A percentile compares a stretch with the other conserved stretches of the same genome.
Evolutionary conservation across 2,113 vertebrate genomes (phyloP).

Genomic region (Sterrhoptilus dennistouni): DNA sequence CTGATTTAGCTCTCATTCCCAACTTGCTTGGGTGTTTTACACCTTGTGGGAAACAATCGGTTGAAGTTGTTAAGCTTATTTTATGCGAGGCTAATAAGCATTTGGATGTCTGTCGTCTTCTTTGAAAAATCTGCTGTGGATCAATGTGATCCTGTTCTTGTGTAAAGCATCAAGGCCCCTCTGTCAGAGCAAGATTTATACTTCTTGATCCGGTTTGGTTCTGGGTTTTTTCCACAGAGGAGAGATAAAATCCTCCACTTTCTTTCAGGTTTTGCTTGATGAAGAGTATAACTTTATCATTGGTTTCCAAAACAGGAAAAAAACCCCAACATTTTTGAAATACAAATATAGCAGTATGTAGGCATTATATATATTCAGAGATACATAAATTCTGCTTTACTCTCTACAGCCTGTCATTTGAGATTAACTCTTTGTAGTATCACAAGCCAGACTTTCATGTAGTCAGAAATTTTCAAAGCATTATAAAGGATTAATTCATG

Average conservation of each 20-base stretch:
- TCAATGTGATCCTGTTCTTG: not conserved
- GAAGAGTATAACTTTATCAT: not conserved
- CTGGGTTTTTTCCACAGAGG: not conserved
- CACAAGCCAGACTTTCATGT: not conserved
- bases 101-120: not conserved
- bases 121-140: conserved; percentile 11
- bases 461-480: conserved; percentile 7
- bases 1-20: conserved; percentile 36
- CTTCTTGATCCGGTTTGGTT: not conserved
- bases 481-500: conserved; percentile 25
- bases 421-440: conserved; percentile 31
- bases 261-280: not conserved
- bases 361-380: not conserved
- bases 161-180: not conserved
- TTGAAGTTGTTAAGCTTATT: conserved; percentile 39
- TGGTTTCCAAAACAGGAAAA: not conserved
- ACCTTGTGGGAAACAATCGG: conserved; percentile 30
- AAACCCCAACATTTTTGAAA: not conserved
- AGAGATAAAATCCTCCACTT: not conserved
- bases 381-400: not conserved
- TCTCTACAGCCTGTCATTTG: not conserved
- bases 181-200: not conserved
- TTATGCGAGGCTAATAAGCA: not conserved
- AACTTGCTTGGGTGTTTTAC: not conserved
- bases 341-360: not conserved